phyloP scores from a whole-genome alignment of 2,888 invertebrate genomes.

The Drosophila heteroneura region DNA sequence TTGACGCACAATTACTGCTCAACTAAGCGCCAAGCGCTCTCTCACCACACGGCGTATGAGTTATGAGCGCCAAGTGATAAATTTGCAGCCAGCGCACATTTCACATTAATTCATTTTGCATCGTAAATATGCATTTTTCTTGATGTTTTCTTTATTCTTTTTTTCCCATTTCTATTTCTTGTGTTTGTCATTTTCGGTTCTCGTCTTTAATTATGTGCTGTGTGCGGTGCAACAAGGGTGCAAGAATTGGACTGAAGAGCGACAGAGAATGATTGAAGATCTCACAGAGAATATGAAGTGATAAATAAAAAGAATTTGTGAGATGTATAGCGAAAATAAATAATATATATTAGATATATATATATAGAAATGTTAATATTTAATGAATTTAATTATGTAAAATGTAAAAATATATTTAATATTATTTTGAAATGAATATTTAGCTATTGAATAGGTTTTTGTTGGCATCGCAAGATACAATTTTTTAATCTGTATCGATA shows the following conservation, averaged over 20 bases:
- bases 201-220: slow-evolving; percentile 27
- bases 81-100: slow-evolving; percentile 47
- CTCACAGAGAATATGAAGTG: background rate
- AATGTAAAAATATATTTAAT: background rate
- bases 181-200: background rate
- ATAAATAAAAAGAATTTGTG: background rate
- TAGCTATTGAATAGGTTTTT: background rate
- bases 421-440: background rate
- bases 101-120: slow-evolving; percentile 52
- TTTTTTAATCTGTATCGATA: background rate
- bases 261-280: slow-evolving; percentile 1
- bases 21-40: slow-evolving; percentile 68
- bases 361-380: background rate
- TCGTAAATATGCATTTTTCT: slow-evolving; percentile 4
- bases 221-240: slow-evolving; percentile 3
- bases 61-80: slow-evolving; percentile 68
- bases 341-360: background rate
- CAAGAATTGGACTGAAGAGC: background rate
- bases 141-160: background rate
- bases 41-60: slow-evolving; percentile 66
- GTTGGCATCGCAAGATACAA: background rate
- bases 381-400: background rate
- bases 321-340: background rate
- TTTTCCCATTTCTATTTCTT: background rate
- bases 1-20: slow-evolving; percentile 73